phyloP scores from a whole-genome alignment of 2,113 vertebrate species.

The Phyllostomus discolor region DNA sequence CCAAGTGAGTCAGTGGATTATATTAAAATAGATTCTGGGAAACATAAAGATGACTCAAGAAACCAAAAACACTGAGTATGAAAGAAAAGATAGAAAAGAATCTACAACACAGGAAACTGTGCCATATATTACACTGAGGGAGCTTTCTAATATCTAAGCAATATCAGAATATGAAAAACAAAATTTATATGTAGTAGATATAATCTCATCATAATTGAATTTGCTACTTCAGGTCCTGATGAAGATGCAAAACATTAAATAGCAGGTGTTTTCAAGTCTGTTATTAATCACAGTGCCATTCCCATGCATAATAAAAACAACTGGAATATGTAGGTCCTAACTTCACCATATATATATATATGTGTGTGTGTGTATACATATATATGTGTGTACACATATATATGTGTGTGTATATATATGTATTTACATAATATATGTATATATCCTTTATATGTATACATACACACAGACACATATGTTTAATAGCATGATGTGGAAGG shows the following conservation, averaged over 20 bases:
- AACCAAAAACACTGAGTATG: constrained; percentile 15
- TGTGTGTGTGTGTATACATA: neutral
- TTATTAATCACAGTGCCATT: neutral
- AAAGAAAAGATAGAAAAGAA: constrained; percentile 40
- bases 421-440: neutral
- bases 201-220: neutral
- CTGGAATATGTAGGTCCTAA: neutral
- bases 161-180: neutral
- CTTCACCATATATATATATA: neutral
- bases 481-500: neutral
- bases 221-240: neutral
- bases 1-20: constrained; percentile 58
- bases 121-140: neutral
- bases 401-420: neutral
- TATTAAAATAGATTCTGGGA: constrained; percentile 48
- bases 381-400: neutral
- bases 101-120: constrained; percentile 9
- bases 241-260: neutral
- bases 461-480: neutral
- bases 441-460: neutral
- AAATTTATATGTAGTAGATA: neutral
- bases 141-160: constrained; percentile 29
- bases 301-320: neutral
- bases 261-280: neutral
- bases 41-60: constrained; percentile 58